Conservation (phyloP, 2,113 vertebrate genomes). For the Cottus gobio region DNA sequence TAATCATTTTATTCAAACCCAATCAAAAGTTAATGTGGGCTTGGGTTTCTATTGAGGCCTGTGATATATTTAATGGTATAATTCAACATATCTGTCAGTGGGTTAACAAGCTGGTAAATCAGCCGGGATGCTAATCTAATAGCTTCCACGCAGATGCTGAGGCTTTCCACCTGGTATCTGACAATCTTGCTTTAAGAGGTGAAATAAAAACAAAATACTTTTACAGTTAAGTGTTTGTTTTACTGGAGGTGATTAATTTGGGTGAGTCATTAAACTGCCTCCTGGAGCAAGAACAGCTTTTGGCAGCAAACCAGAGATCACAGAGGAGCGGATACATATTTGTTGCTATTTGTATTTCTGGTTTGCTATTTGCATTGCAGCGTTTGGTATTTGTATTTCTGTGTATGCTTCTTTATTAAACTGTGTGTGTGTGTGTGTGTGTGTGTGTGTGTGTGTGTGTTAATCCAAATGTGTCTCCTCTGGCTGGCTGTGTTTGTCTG, state of each 20-base stretch:
- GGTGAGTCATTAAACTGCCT: slow-evolving; percentile 7
- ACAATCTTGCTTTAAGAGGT: background rate
- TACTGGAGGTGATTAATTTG: slow-evolving; percentile 22
- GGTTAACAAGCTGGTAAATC: background rate
- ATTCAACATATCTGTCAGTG: background rate
- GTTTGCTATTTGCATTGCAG: slow-evolving; percentile 18
- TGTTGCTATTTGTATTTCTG: slow-evolving; percentile 14
- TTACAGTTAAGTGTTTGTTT: slow-evolving; percentile 23
- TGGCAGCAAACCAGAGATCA: slow-evolving; percentile 40
- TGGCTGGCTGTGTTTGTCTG: slow-evolving; percentile 29
- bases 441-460: slow-evolving; percentile 10
- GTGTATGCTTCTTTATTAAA: slow-evolving; percentile 19
- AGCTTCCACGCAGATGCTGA: background rate
- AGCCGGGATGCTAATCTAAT: background rate
- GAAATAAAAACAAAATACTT: background rate
- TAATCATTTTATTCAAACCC: too few relatives aligned
- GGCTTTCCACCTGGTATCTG: background rate
- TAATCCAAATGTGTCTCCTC: slow-evolving; percentile 43
- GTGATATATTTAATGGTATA: background rate
- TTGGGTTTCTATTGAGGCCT: background rate
- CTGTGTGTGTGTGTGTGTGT: background rate
- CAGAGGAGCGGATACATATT: slow-evolving; percentile 6
- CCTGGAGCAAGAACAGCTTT: slow-evolving; percentile 12
- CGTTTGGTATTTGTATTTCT: slow-evolving; percentile 32
- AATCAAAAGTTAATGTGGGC: background rate